Base-by-base conservation (phyloP, 1,140 invertebrate species). In the Calycopis cecrops region DNA sequence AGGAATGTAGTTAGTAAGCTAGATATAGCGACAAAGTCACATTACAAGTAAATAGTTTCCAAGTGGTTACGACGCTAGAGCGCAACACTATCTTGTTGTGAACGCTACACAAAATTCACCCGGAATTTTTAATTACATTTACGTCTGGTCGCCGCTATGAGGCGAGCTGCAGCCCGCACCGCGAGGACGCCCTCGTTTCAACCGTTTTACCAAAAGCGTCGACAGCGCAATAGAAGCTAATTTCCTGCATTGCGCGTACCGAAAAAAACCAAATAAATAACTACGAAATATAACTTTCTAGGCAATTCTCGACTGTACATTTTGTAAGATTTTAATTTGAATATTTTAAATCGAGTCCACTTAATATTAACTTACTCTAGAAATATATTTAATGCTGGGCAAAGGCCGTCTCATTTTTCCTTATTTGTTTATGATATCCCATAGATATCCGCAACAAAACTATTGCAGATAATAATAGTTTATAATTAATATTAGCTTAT, bases 111-210 rank as follows among this genome's bases (percentile, higher is more conserved):
- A 81, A 85, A 87, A 87, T 85, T 77, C 79, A 82, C 79, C 77
- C 72, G 81, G 81, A 87, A 87, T 87, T 85, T 87, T 87, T 87
- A 87, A 87, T 87, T 87, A 87, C 83, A 83, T 86, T 86, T 86
- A 83, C 77, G 83, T 77, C 72, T 84, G 83, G 78, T 80, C 69
- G 76, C 71, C 68, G 76, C 73, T 80, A 79, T 76, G 75, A 77
- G 71, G 63, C 69, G 63, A 59, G 64, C 76, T 76, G 72, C 69
- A 59, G 67, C 74, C 62, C 77, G 76, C 69, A 59, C 69, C 74
- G 63, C 77, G 76, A 76, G 73, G 81, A 76, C 74, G 72, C 71
- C 76, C 83, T 80, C 83, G 78, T 84, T 83, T 76, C 71, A 71
- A 71, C 69, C 79, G 75, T 73, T 82, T 77, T 79, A 86, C 76